phyloP scores from a whole-genome alignment of 1,140 invertebrate species.

The Tetragnatha versicolor region DNA sequence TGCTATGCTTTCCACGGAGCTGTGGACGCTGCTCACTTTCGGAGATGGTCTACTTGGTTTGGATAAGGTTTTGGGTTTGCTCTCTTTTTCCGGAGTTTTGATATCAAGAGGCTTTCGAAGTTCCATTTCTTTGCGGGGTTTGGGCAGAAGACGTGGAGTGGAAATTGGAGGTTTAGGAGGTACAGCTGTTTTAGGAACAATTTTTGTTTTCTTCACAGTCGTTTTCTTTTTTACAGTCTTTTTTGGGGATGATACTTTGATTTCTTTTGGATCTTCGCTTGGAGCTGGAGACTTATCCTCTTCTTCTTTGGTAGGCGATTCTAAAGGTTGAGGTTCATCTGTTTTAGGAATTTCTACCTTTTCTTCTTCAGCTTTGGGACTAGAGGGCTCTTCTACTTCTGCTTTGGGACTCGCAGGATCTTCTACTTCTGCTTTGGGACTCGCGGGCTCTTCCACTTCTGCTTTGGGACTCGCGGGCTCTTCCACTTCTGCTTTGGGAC shows the following conservation, averaged over 20 bases:
- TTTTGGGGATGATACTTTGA: neutral
- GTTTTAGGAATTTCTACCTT: neutral
- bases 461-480: too few relatives aligned
- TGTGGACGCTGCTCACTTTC: neutral
- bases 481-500: neutral
- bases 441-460: too few relatives aligned
- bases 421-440: too few relatives aligned
- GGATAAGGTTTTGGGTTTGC: neutral
- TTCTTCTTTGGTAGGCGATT: neutral
- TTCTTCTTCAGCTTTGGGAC: neutral
- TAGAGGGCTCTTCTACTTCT: neutral
- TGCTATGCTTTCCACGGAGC: slow-evolving; percentile 7
- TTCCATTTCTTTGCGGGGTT: slow-evolving; percentile 19
- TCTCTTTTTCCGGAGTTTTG: slow-evolving; percentile 51
- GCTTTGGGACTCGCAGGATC: neutral
- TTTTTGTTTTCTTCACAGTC: neutral
- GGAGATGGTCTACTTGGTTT: neutral
- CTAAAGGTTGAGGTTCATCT: neutral
- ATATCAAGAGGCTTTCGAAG: slow-evolving; percentile 18
- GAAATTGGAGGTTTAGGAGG: neutral
- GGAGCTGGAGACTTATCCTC: neutral
- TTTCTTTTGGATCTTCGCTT: neutral
- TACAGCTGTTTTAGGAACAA: neutral
- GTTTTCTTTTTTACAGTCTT: slow-evolving; percentile 24
- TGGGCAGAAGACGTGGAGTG: neutral